Base-by-base conservation (phyloP, 2,797 vertebrate species). In the Erpetoichthys calabaricus region DNA sequence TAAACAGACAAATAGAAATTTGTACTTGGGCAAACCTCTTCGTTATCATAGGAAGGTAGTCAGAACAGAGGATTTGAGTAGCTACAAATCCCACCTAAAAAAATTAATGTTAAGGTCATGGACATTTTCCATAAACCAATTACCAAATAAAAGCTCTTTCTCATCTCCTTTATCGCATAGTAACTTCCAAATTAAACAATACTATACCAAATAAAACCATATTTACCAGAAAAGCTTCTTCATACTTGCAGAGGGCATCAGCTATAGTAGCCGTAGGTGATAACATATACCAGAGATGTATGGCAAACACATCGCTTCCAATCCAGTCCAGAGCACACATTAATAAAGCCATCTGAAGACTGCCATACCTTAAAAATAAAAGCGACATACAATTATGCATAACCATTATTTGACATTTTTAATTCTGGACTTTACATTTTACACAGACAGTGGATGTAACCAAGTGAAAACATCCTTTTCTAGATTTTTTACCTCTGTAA, bases 281-380 rank as follows among this genome's bases (percentile, higher is more conserved):
- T 60, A 98, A 77, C 78, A 95, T 89, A 80, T 90, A 98, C 95
- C 94, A 98, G 7, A 98, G 88, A 65, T 97, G 94, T 4, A 97
- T 62, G 0, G 89, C 94, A 4, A 4, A 96, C 2, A 3, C 88
- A 86, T 2, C 94, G 91, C 67, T 94, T 97, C 95, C 94, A 98
- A 67, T 98, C 94, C 69, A 98, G 63, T 69, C 87, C 79, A 0
- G 81, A 81, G 67, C 92, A 98, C 4, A 95, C 85, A 0, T 95
- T 98, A 64, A 98, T 75, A 51, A 59, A 61, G 0, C 71, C 80
- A 56, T 92, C 90, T 0, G 91, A 88, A 0, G 90, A 78, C 63
- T 89, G 84, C 94, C 92, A 97, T n/a, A 98, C 91, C 94, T 98
- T 63, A 4, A 7, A 7, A 44, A 51, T 25, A 44, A 44, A 45